Conservation (phyloP, 64 coral and sea anemone species). For the Platygyra sinensis region DNA sequence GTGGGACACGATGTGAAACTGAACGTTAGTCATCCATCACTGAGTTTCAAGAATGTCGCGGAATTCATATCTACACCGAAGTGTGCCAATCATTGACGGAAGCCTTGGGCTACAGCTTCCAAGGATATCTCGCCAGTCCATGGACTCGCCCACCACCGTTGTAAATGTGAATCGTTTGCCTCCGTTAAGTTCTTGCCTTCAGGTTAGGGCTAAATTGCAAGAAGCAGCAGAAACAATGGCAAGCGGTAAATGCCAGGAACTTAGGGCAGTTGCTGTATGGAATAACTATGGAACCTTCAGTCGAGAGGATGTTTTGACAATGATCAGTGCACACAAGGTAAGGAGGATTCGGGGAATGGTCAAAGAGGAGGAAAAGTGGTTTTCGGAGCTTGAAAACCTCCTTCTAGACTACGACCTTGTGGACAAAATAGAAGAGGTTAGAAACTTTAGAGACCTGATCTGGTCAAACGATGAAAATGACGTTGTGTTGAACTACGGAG, state of each 20-base stretch:
- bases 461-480: background rate
- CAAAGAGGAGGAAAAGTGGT: slow-evolving; percentile 2
- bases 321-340: background rate
- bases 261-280: background rate
- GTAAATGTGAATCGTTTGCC: background rate
- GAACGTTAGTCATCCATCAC: no score
- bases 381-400: slow-evolving; percentile 2
- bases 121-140: background rate
- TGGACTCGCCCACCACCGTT: background rate
- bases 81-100: background rate
- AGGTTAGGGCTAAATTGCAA: background rate
- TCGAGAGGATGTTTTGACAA: background rate
- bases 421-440: slow-evolving; percentile 6
- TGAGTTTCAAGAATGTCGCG: background rate
- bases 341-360: background rate
- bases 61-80: background rate
- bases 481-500: background rate
- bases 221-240: background rate
- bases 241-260: background rate
- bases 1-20: no score
- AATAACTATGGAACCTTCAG: background rate
- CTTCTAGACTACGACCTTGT: background rate
- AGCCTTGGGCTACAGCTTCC: background rate
- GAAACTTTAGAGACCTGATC: background rate
- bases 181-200: background rate